phyloP scores from a whole-genome alignment of 2,797 vertebrate species.

The Lophotriccus pileatus region DNA sequence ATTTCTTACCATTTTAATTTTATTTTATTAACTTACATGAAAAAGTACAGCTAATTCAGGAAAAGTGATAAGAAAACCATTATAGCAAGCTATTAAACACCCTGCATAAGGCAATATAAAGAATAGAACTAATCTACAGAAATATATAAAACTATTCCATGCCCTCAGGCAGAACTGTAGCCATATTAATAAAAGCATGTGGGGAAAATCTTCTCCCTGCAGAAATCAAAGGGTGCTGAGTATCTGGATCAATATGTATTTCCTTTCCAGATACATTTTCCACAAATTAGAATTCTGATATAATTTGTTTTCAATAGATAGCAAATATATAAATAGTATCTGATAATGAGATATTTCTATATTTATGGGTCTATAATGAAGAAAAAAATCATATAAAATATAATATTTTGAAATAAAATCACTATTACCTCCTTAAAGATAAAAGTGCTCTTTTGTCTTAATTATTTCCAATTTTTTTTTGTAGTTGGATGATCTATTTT shows the following conservation, averaged over 20 bases:
- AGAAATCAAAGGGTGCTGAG: neutral
- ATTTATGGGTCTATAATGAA: neutral
- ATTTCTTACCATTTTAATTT: neutral
- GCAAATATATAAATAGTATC: neutral
- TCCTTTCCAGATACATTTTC: neutral
- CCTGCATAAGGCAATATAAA: neutral
- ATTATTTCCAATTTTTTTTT: neutral
- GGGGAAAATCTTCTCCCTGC: neutral
- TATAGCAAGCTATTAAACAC: neutral
- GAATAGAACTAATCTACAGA: neutral
- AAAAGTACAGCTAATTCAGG: neutral
- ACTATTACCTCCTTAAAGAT: neutral
- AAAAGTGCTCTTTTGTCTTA: neutral
- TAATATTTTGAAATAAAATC: neutral
- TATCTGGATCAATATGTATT: neutral
- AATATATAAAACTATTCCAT: neutral
- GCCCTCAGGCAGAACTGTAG: neutral
- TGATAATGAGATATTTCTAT: neutral
- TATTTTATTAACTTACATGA: neutral
- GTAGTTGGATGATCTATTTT: neutral
- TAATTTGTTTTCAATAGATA: neutral
- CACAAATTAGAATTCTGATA: neutral
- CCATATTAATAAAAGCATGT: neutral
- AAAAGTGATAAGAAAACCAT: neutral
- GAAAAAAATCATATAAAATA: neutral